Evolutionary conservation across 2,888 invertebrate genomes (phyloP), one percentile per base, ranked within the genome.

Genomic region (Pollenia griseotomentosa): DNA sequence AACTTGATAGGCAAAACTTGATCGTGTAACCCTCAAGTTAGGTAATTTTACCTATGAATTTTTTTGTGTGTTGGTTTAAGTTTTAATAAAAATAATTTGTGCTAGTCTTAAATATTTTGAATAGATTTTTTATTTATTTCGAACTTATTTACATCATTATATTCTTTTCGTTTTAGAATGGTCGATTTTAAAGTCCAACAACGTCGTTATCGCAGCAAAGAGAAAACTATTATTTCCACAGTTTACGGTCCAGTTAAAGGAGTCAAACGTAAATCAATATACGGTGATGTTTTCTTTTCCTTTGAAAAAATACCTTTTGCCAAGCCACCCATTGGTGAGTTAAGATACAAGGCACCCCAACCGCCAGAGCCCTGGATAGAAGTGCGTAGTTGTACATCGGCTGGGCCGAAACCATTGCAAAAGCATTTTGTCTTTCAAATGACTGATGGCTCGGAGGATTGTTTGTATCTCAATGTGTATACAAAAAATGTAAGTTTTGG

Each of bases 391-490:
- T 94, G 94, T 16, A 93, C 93, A 0, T 91, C 92, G 5, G 92
- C 93, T 89, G 92, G 93, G 10, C 91, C 92, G 8, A 90, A 92
- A 85, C 93, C 93, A 23, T 88, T 93, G 68, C 93, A 94, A 75
- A 92, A 91, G 70, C 92, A 93, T 89, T 91, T 92, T 66, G 91
- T 93, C 6, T 91, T 92, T 83, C 91, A 93, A 83, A 92, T 93
- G 90, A 91, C 93, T 16, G 92, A 94, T 48, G 95, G 95, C 12
- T 92, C 92, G n/a, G 95, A 95, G 90, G 94, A 95, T 89, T 95
- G 95, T 88, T 90, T 95, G 3, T 94, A 94, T 89, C 91, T 95
- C 10, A 95, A 94, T 91, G 94, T 95, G 16, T 93, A 93, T 57
- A 92, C 93, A 2, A 93, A 93, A 89, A 91, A 93, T 90, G 93